Conservation (phyloP, 30 jellyfish, hydroid and myxozoan genomes). For the Catostylus mosaicus region DNA sequence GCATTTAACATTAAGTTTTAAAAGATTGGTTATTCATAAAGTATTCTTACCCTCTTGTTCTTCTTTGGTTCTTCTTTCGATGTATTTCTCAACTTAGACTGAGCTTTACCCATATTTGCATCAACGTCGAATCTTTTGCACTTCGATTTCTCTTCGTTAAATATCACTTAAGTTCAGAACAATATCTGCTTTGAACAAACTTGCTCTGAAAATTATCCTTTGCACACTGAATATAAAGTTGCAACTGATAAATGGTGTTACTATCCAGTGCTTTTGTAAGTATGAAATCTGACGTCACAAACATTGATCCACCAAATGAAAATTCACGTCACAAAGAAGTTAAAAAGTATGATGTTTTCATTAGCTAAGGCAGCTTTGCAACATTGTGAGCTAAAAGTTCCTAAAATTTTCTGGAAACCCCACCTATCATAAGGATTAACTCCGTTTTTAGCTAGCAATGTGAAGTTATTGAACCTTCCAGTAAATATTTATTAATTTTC, state of each 20-base stretch:
- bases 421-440: too few species aligned
- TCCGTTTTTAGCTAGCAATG: too few species aligned
- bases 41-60: background rate
- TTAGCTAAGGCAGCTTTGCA: too few species aligned
- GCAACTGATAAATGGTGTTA: background rate
- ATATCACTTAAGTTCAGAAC: too few species aligned
- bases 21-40: background rate
- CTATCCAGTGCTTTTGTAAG: background rate
- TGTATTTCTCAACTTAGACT: background rate
- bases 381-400: too few species aligned
- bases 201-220: background rate
- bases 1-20: background rate
- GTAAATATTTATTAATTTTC: too few species aligned
- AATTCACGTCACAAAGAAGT: background rate
- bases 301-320: background rate
- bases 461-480: too few species aligned
- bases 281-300: constrained; percentile 2
- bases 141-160: background rate
- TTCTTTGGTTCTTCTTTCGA: background rate
- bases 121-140: background rate
- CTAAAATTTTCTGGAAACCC: too few species aligned
- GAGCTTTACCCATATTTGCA: background rate
- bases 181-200: background rate
- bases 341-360: too few species aligned
- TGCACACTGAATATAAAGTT: background rate